phyloP scores from a whole-genome alignment of 2,888 invertebrate genomes.

The Bugulina stolonifera region DNA sequence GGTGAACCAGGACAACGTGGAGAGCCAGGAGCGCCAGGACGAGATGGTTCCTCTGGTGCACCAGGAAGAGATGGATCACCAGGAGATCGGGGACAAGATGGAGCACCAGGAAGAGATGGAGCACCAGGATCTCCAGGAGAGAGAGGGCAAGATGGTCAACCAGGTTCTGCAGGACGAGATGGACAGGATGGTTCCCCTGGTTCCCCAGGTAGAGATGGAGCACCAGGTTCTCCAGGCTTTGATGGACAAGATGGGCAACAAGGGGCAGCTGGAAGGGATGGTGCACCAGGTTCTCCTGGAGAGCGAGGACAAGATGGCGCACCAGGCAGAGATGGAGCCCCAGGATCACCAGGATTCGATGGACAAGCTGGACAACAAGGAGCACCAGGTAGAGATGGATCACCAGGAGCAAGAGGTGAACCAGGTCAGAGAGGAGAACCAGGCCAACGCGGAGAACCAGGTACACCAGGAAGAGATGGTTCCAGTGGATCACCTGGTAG shows the following conservation, averaged over 20 bases:
- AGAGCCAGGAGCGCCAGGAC: background rate
- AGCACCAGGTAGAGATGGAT: background rate
- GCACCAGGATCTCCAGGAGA: too few species aligned
- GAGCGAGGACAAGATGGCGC: conserved; percentile 21
- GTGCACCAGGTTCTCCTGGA: conserved; percentile 9
- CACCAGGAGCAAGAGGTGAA: background rate
- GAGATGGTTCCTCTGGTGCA: background rate
- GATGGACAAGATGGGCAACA: background rate
- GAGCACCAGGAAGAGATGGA: conserved; percentile 16
- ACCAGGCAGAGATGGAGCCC: background rate
- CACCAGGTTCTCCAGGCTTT: conserved; percentile 4
- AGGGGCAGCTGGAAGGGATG: background rate
- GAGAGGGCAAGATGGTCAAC: background rate
- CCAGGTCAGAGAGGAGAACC: background rate
- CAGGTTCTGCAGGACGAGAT: background rate
- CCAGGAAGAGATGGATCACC: conserved; percentile 6
- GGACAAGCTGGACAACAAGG: conserved; percentile 1
- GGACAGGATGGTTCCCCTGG: background rate
- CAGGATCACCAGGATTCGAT: background rate
- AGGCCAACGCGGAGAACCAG: background rate
- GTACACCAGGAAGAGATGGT: conserved; percentile 9
- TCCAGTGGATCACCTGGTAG: background rate
- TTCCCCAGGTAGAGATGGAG: background rate
- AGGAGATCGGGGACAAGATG: conserved; percentile 26
- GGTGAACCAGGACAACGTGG: background rate